Percentiles rank a stretch among this genome's conserved stretches.
These are phyloP conservation scores for Heliconius aoede DNA, from an alignment of 2,888 invertebrate species.

Conservation along the genomic window DNA sequence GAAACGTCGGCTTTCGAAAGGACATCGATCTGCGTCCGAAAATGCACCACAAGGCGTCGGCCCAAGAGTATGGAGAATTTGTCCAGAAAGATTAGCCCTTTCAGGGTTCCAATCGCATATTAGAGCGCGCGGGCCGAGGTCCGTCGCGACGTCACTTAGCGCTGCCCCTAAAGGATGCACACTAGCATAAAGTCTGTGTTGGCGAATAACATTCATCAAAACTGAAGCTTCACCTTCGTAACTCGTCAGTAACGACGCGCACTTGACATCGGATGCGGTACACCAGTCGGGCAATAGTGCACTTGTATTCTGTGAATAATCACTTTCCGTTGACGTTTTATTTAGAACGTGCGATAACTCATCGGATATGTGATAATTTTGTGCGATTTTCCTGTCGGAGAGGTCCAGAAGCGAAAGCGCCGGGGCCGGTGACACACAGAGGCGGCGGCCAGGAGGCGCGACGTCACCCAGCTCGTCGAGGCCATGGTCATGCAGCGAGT, in stretches of 20 bases:
- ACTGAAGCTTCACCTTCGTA: conserved; percentile 57
- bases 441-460: conserved; percentile 60
- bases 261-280: conserved; percentile 48
- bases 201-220: conserved; percentile 52
- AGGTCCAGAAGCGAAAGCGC: conserved; percentile 67
- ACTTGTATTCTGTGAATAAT: conserved; percentile 1
- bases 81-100: conserved; percentile 31
- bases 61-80: conserved; percentile 52
- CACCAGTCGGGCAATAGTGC: conserved; percentile 84
- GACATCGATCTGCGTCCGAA: conserved; percentile 54
- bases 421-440: conserved; percentile 56
- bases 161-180: conserved; percentile 51
- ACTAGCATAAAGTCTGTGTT: conserved; percentile 53
- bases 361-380: conserved; percentile 50
- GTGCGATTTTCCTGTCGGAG: conserved; percentile 53
- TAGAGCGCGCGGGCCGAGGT: conserved; percentile 42
- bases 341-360: conserved; percentile 31
- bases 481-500: conserved; percentile 61
- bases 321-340: neutral
- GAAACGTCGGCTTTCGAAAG: conserved; percentile 69
- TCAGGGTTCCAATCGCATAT: conserved; percentile 60
- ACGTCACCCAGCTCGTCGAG: conserved; percentile 66
- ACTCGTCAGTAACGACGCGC: conserved; percentile 60
- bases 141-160: conserved; percentile 41
- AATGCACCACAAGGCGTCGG: conserved; percentile 63